Evolutionary conservation across 2,888 invertebrate species (phyloP), one percentile per base, ranked within the genome.

Genomic region (Tupiocoris notatus): DNA sequence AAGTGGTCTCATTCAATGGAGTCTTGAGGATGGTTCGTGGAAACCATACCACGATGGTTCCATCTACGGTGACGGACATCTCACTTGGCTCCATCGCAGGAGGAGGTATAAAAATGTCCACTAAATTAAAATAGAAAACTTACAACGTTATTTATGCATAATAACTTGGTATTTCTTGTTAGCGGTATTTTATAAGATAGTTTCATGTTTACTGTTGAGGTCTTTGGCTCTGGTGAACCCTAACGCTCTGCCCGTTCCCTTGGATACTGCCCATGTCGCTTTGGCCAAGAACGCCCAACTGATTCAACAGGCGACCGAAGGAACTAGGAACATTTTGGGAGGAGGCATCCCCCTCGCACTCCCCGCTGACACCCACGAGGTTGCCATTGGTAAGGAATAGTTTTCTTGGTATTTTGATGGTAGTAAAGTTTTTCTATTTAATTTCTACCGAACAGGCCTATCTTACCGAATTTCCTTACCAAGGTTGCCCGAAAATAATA

Each of bases 241-340:
- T n/a, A 75, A 75, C 39, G 63, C 78, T 39, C 75, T 78, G 7
- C 62, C 56, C 39, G 77, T 78, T 16, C 78, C 78, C 17, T 54
- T 74, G 20, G 86, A 87, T 78, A 86, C 85, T 1, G 82, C 82
- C 80, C 82, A 82, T 80, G 83, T 83, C 79, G 81, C 82, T 81
- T 82, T 82, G 81, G 82, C 82, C 77, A 79, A 79, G 73, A 81
- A 81, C 73, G 81, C 81, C 54, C 81, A 84, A 79, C 84, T 84
- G 84, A 83, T 84, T 84, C 86, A 84, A 70, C 84, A 83, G 79
- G 80, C 80, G 64, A 80, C 81, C 76, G 81, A 79, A 73, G 78
- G 79, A 80, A 81, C 81, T 81, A 80, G 78, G 71, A 78, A 78
- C 78, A 70, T 74, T 66, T 25, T 71, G 18, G 77, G 78, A 56